Evolutionary conservation across 2,113 vertebrate species (phyloP), one percentile per base, ranked within the genome.

Genomic region (Mustela lutreola): DNA sequence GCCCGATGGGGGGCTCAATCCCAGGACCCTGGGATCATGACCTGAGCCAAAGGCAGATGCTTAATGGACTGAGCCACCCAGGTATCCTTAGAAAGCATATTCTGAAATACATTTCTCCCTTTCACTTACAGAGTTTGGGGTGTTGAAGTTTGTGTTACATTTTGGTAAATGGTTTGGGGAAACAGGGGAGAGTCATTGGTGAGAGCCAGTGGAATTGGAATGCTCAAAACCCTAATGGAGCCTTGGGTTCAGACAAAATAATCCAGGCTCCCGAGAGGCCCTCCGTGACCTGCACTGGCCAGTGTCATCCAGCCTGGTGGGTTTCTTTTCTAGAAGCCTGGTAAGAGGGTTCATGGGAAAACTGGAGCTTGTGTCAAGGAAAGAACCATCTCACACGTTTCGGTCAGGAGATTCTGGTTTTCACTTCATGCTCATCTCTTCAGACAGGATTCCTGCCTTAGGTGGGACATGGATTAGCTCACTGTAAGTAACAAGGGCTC

Each of bases 331-430:
- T 48, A 62, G 65, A 87, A 82, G 39, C 31, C 45, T 24, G 5
- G 48, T 31, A 71, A 87, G 70, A 62, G 16, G 15, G 31, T 86
- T 87, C 80, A 42, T 2, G n/a, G 76, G 89, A 50, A 94, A 92
- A 92, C 48, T n/a, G 22, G 53, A 89, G 26, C 89, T 81, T 78
- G 36, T 91, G 31, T 48, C 67, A 75, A 92, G 67, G 42, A 96
- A 81, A 89, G 78, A 92, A 9, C n/a, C 31, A 63, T 81, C 50
- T 91, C 50, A 39, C 58, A 75, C 28, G 4, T 58, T 28, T 24
- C 48, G 12, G 5, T 42, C 36, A 26, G 36, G 36, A 75, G 71
- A 75, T 39, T 75, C 12, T 12, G 26, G 36, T 11, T 42, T 22
- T 36, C 21, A 39, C 10, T 71, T 76, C 39, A 14, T 39, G 12